These are phyloP conservation scores for Monopterus albus DNA, from an alignment of 2,113 vertebrate genomes.

Conservation along the genomic window DNA sequence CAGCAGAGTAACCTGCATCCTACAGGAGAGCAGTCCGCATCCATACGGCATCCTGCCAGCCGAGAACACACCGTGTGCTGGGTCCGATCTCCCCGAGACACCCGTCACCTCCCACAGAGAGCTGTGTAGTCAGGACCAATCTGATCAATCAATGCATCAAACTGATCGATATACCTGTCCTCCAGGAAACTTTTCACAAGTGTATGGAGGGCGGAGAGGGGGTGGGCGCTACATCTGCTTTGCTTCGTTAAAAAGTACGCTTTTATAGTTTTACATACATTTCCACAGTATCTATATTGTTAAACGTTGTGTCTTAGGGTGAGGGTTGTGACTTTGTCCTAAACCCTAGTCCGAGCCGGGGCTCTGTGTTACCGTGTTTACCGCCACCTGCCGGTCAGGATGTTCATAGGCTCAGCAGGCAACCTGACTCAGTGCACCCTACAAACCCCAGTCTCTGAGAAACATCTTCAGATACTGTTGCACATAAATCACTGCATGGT, in stretches of 20 bases:
- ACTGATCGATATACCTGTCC: constrained; percentile 9
- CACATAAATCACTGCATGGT: no score
- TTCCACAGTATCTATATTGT: no score
- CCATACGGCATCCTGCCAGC: constrained; percentile 43
- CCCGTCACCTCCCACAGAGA: background rate
- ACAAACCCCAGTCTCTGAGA: no score
- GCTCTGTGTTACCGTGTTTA: background rate
- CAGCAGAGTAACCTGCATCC: constrained; percentile 6
- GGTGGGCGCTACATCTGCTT: background rate
- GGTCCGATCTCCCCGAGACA: background rate
- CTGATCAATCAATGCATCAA: background rate
- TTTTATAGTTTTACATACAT: no score
- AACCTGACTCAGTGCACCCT: no score
- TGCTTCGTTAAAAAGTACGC: no score
- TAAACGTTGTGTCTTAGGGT: no score
- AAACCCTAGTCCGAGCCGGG: background rate
- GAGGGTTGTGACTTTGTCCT: background rate
- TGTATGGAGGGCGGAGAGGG: background rate
- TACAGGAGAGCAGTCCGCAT: constrained; percentile 23
- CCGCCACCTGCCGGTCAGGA: background rate
- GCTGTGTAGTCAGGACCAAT: background rate
- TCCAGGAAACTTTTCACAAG: background rate
- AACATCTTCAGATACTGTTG: no score
- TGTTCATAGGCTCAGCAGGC: no score
- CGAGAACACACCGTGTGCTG: background rate